These are phyloP conservation scores for Chrysomallon squamiferum DNA, from an alignment of 1,140 invertebrate genomes.

Conservation along the genomic window DNA sequence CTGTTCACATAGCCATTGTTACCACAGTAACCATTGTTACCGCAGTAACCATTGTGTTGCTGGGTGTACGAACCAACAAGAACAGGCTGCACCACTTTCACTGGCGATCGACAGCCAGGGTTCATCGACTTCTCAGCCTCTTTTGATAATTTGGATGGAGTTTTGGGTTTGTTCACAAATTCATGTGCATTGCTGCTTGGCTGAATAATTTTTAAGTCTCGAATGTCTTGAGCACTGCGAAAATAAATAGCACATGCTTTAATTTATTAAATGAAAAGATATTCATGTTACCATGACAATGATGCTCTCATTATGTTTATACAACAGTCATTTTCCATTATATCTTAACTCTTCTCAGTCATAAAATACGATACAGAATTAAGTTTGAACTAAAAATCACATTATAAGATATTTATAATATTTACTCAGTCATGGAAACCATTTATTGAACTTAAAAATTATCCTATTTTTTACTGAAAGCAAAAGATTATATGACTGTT, in stretches of 20 bases:
- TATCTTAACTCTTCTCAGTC: too few species aligned
- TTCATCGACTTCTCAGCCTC: slow-evolving; percentile 30
- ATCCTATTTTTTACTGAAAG: too few species aligned
- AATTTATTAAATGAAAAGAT: not conserved
- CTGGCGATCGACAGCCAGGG: slow-evolving; percentile 38
- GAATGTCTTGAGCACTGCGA: slow-evolving; percentile 70
- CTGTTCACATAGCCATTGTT: not conserved
- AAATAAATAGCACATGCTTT: slow-evolving; percentile 1
- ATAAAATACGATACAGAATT: too few species aligned
- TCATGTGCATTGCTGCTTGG: slow-evolving; percentile 66
- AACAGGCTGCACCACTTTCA: slow-evolving; percentile 32
- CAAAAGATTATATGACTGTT: too few species aligned
- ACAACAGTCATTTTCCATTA: too few species aligned
- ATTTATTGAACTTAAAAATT: too few species aligned
- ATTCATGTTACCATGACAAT: not conserved
- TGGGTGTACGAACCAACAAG: not conserved
- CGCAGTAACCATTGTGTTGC: not conserved
- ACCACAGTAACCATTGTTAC: too few species aligned
- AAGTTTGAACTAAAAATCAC: too few species aligned
- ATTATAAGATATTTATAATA: too few species aligned
- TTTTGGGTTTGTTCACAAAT: slow-evolving; percentile 39
- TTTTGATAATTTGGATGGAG: slow-evolving; percentile 45
- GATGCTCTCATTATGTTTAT: too few species aligned
- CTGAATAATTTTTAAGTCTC: slow-evolving; percentile 70
- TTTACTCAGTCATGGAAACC: too few species aligned